phyloP scores from a whole-genome alignment of 2,888 invertebrate species.

The Ectropis crepuscularia region DNA sequence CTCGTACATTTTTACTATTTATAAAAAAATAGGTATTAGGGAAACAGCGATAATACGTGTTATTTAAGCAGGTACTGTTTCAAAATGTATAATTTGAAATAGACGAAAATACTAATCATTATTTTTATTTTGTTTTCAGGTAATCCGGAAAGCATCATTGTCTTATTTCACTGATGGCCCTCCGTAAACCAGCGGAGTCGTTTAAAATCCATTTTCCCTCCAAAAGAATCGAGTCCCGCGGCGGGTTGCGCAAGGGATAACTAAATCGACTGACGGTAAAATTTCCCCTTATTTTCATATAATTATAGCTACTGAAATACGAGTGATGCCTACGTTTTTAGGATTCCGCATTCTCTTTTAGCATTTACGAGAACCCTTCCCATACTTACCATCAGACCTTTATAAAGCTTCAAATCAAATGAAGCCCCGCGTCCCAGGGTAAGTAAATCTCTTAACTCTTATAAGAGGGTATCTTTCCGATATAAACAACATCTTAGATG shows the following conservation, averaged over 20 bases:
- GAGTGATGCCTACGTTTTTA: slow-evolving; percentile 9
- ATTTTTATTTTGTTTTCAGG: slow-evolving; percentile 8
- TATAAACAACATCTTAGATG: slow-evolving; percentile 63
- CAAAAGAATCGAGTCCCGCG: neutral
- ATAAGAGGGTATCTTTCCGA: slow-evolving; percentile 54
- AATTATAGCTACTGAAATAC: slow-evolving; percentile 3
- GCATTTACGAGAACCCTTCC: slow-evolving; percentile 13
- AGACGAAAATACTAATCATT: neutral
- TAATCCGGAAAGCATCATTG: neutral
- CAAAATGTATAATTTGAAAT: neutral
- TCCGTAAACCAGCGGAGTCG: neutral
- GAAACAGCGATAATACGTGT: too few species aligned
- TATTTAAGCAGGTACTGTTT: too few species aligned
- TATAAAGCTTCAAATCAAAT: slow-evolving; percentile 51
- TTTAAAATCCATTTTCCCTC: slow-evolving; percentile 6
- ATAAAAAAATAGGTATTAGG: too few species aligned
- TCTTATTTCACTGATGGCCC: neutral
- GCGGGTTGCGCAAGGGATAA: neutral
- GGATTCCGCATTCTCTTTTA: slow-evolving; percentile 4
- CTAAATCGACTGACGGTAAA: neutral
- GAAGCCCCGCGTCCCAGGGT: slow-evolving; percentile 45
- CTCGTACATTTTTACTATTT: too few species aligned
- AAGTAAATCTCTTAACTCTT: slow-evolving; percentile 61
- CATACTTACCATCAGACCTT: slow-evolving; percentile 18
- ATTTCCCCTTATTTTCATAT: slow-evolving; percentile 1